A percentile compares a stretch with the other conserved stretches of the same genome.
These are phyloP conservation scores for Symphodus melops DNA, from an alignment of 2,113 vertebrate species.

Conservation along the genomic window DNA sequence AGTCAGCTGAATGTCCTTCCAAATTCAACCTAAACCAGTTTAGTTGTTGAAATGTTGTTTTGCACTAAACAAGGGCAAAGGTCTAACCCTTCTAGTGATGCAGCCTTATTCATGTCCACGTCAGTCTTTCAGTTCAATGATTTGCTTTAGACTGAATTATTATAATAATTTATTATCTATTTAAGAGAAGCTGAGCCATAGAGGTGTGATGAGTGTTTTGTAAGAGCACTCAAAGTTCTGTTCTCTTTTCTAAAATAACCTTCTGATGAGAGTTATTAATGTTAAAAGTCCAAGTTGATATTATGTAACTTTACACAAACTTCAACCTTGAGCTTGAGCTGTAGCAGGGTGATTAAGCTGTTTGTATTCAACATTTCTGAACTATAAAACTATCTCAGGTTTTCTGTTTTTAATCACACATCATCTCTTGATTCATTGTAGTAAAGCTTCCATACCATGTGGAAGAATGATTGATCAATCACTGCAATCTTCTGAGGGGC, in stretches of 20 bases:
- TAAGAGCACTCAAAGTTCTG: not conserved
- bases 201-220: not conserved
- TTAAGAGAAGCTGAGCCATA: not conserved
- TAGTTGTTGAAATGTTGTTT: too few species aligned
- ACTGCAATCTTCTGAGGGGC: constrained; percentile 25
- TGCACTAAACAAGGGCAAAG: too few species aligned
- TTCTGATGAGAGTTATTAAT: constrained; percentile 19
- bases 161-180: too few species aligned
- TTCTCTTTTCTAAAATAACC: constrained; percentile 2
- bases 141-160: not conserved
- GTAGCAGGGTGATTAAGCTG: constrained; percentile 34
- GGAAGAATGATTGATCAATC: constrained; percentile 24
- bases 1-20: not conserved
- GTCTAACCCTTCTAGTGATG: too few species aligned
- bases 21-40: too few species aligned
- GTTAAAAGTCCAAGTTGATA: constrained; percentile 27
- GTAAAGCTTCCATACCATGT: not conserved
- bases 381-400: not conserved
- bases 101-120: not conserved
- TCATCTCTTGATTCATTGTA: constrained; percentile 35
- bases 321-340: not conserved
- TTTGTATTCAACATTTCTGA: constrained; percentile 12
- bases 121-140: not conserved
- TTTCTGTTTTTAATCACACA: constrained; percentile 14
- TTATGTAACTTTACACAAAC: constrained; percentile 18